A percentile compares a stretch with the other conserved stretches of the same genome.
Evolutionary conservation across 2,797 vertebrate species (phyloP).

Genomic region (Xenops minutus): DNA sequence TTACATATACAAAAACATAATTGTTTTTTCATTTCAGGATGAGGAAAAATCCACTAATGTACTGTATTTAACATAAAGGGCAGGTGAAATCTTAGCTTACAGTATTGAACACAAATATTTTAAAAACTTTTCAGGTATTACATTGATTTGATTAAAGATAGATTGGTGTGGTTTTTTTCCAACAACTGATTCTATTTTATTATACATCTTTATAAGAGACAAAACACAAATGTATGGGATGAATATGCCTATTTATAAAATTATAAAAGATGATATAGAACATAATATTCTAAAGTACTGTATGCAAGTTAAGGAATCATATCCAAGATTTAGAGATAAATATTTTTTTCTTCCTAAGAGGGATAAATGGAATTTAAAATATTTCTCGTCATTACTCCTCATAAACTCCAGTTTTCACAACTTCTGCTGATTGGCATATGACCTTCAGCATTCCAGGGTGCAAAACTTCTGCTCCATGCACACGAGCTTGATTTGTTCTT

Average conservation of each 20-base stretch:
- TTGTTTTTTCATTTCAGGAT: neutral
- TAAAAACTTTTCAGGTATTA: neutral
- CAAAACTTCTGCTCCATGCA: neutral
- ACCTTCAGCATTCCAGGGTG: neutral
- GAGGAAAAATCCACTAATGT: neutral
- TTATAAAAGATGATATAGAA: neutral
- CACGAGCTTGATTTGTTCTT: neutral
- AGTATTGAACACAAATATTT: neutral
- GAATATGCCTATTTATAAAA: neutral
- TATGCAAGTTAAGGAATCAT: neutral
- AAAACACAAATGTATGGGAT: neutral
- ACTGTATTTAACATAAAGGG: neutral
- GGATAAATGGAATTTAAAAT: neutral
- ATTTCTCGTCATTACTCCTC: neutral
- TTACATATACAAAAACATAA: neutral
- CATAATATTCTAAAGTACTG: neutral
- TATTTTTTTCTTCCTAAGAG: neutral
- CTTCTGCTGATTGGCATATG: neutral
- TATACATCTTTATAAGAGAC: neutral
- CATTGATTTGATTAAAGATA: neutral
- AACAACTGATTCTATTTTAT: neutral
- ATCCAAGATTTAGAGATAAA: neutral
- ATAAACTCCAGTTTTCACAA: neutral
- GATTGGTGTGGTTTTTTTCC: fast-evolving
- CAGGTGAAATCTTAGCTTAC: neutral